Base-by-base conservation (phyloP, 2,888 invertebrate genomes). In the Agonopterix heracliana region DNA sequence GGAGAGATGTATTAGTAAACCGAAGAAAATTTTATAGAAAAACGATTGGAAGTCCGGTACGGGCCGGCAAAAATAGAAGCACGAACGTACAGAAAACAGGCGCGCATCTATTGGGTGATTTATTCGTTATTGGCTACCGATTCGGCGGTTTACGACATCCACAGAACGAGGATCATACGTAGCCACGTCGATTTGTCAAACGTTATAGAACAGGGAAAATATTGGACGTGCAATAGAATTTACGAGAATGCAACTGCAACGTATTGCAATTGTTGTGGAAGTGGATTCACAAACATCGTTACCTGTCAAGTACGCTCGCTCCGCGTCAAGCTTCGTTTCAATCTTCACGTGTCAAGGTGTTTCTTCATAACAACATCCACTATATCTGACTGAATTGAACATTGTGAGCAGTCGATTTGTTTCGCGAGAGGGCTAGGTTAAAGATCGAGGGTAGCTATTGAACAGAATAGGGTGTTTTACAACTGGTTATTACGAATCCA, bases 31-130 rank as follows among this genome's bases (percentile, higher is more conserved):
- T 78, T 72, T 68, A 78, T 81, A 76, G 71, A 73, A 63, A 74
- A 78, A 67, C 71, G 66, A 69, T 70, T 68, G 66, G 63, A 35
- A 44, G 34, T 60, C 56, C 26, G 63, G 55, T 56, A 53, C 59
- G 54, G 60, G 61, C 67, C 69, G 68, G 66, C 75, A 65, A 79
- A 86, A 87, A 87, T 85, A 86, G 83, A 74, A 71, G 65, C 70
- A 76, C 67, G 73, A 75, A 83, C 75, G 67, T 81, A 87, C 86
- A 87, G 76, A 85, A 86, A 86, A 74, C 87, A 88, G 86, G 78
- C 81, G 75, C 79, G 64, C 77, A 71, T 74, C 77, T 71, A 71
- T 74, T 68, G 61, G 66, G 75, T 84, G 84, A 86, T 87, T 85
- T 83, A 87, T 84, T 66, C 71, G 72, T 71, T 79, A 82, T 77